Base-by-base conservation (phyloP, 2,888 invertebrate species). In the Diaperis boleti region DNA sequence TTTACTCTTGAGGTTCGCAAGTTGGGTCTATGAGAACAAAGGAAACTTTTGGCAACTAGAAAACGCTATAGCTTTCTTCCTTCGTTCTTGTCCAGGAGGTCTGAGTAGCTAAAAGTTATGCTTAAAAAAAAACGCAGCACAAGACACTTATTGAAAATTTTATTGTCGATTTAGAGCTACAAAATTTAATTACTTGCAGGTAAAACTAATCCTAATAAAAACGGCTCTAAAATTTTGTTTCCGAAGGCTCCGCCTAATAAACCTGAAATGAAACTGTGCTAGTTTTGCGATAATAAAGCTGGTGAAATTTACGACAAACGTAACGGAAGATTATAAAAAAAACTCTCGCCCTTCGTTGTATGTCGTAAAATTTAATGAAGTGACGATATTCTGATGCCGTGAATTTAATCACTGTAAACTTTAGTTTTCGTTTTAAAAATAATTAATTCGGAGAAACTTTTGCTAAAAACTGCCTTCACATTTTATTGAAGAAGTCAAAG, bases 401-500 rank as follows among this genome's bases (percentile, higher is more conserved):
- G n/a, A n/a, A n/a, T n/a, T n/a, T n/a, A n/a, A n/a, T n/a, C n/a
- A n/a, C n/a, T n/a, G n/a, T n/a, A n/a, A n/a, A n/a, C n/a, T n/a
- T n/a, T n/a, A n/a, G n/a, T n/a, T n/a, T n/a, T n/a, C n/a, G 20
- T 20, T 20, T 20, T 20, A 20, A 4, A 20, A 4, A 20, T 20
- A 20, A 20, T 6, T 4, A 20, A 20, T 20, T 20, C 20, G 20
- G 20, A 20, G 6, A 20, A 4, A 4, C 4, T 20, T 20, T 20
- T 20, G 3, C 6, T 20, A 26, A 26, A 26, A 26, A 2, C n/a
- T 26, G 20, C 20, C 3, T 3, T 20, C 7, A 7, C 26, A 20
- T 45, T 20, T n/a, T 11, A 47, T 29, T 31, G 29, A 47, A 47
- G 17, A n/a, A 31, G 31, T 11, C 13, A 33, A 47, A 33, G 22